phyloP scores from a whole-genome alignment of 2,888 invertebrate species.

The Nipponacmea schrenckii region DNA sequence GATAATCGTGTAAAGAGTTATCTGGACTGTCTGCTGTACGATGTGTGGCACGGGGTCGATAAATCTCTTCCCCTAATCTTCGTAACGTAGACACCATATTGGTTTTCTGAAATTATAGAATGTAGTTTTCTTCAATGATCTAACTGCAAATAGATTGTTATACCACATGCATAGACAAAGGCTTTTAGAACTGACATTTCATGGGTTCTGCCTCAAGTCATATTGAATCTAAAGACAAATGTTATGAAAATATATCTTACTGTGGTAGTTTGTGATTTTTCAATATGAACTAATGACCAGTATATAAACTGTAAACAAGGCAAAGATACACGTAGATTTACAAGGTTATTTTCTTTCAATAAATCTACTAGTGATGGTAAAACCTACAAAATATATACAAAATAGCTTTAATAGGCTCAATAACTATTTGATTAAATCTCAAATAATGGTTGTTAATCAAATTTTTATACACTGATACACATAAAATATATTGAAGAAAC shows the following conservation, averaged over 20 bases:
- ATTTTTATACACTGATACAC: not conserved
- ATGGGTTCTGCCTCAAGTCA: conserved; percentile 6
- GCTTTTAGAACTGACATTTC: not conserved
- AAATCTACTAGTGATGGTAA: conserved; percentile 61
- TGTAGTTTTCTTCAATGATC: not conserved
- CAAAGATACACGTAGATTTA: conserved; percentile 50
- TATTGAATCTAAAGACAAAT: conserved; percentile 13
- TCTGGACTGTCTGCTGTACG: conserved; percentile 14
- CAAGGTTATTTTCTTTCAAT: conserved; percentile 53
- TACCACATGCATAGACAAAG: too few relatives aligned
- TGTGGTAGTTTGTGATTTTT: conserved; percentile 32
- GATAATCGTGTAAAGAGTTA: not conserved
- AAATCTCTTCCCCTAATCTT: conserved; percentile 64
- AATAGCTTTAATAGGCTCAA: too few relatives aligned
- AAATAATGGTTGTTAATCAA: not conserved
- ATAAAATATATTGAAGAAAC: not conserved
- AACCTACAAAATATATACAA: conserved; percentile 39
- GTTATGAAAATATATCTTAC: not conserved
- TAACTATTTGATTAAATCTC: too few relatives aligned
- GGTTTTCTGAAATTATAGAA: conserved; percentile 45
- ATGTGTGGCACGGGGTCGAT: conserved; percentile 46
- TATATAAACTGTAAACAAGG: conserved; percentile 66
- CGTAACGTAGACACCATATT: conserved; percentile 60
- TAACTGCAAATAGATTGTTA: too few relatives aligned
- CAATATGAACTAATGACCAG: conserved; percentile 62